Evolutionary conservation across 2,888 invertebrate genomes (phyloP), one percentile per base, ranked within the genome.

Genomic region (Conchocele bisecta): DNA sequence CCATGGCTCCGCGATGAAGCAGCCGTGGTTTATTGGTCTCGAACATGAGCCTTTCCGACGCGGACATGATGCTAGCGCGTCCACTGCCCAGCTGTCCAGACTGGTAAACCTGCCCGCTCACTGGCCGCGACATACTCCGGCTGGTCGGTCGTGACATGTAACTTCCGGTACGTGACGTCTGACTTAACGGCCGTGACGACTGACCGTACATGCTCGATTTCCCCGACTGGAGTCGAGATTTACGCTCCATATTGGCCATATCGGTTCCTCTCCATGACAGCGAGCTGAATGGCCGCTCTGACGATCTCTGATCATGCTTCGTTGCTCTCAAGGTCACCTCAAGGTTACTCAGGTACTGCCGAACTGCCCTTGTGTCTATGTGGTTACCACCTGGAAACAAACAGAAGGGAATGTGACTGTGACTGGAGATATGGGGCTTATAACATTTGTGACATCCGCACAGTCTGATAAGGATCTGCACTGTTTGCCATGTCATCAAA

Each of bases 191-290:
- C 5, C 80, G 59, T 11, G 78, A 74, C 6, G 53, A 51, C 9
- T 67, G 68, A 17, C 68, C 71, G 41, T 54, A 61, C 5, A 61
- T 51, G 29, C 76, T 71, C 15, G 79, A 73, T 39, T 57, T 42
- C 33, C 37, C 57, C 22, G 44, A 41, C 53, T 69, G 63, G 2
- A 68, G 65, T 6, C 17, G 51, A 28, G 80, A 71, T 44, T 69
- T 73, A 33, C 64, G 58, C 33, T 79, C 81, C 37, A 84, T 41
- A 22, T 82, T 78, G 11, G 75, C 69, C 6, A 86, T 72, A 33
- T 86, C 87, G 44, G 79, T 77, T 24, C 86, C 83, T 33, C 83
- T 76, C 82, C 84, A 86, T 11, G 84, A 79, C 37, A 88, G 72
- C 22, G 75, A 78, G 61, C 87, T 87, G 69, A 68, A 84, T 1